Evolutionary conservation across 1,140 invertebrate genomes (phyloP).

Genomic region (Drosophila sp.): DNA sequence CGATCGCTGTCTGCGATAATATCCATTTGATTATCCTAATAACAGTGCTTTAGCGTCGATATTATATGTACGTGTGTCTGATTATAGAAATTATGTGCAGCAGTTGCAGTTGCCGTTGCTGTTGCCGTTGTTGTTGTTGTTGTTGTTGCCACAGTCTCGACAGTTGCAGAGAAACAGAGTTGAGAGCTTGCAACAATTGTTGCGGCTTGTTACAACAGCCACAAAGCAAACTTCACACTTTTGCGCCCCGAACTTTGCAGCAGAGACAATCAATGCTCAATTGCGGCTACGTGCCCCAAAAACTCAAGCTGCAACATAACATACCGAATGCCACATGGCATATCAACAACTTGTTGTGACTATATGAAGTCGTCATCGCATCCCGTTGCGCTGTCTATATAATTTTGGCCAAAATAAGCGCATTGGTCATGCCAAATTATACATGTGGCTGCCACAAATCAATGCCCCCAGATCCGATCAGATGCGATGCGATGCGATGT

Average conservation of each 20-base stretch:
- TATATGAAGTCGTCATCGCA: constrained; percentile 72
- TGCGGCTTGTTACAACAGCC: constrained; percentile 44
- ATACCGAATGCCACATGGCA: constrained; percentile 22
- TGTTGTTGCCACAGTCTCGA: constrained; percentile 2
- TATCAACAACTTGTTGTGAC: not conserved
- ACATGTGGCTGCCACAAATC: constrained; percentile 57
- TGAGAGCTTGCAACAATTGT: constrained; percentile 48
- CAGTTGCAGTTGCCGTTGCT: constrained; percentile 34
- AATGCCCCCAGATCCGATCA: constrained; percentile 41
- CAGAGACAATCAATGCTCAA: constrained; percentile 40
- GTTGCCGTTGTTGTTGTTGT: not conserved
- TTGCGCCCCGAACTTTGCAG: constrained; percentile 54
- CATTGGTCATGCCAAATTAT: constrained; percentile 78
- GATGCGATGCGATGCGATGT: constrained; percentile 8
- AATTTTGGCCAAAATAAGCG: constrained; percentile 75
- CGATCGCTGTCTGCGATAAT: constrained; percentile 81
- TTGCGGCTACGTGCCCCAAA: constrained; percentile 48
- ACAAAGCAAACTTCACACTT: constrained; percentile 71
- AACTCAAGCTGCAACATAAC: constrained; percentile 9
- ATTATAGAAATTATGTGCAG: constrained; percentile 84
- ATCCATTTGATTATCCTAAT: constrained; percentile 85
- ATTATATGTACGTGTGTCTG: constrained; percentile 85
- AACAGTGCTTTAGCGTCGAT: constrained; percentile 84
- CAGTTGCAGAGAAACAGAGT: not conserved
- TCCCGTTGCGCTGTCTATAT: constrained; percentile 34